phyloP scores from a whole-genome alignment of 1,140 invertebrate genomes.

The Zaprionus camerounensis region DNA sequence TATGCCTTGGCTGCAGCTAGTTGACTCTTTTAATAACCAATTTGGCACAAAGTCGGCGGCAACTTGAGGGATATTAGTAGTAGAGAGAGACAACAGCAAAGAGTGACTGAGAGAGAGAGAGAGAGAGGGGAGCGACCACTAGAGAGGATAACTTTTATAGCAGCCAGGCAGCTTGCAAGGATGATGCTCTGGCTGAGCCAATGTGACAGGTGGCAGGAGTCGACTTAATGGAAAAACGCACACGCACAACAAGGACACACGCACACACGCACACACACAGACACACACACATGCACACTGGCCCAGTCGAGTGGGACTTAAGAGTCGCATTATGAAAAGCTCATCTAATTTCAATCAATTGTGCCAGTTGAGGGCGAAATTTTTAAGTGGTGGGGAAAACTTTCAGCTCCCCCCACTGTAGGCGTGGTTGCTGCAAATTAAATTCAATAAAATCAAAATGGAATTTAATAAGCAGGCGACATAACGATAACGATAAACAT shows the following conservation, averaged over 20 bases:
- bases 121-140: neutral
- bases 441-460: constrained; percentile 47
- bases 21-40: constrained; percentile 78
- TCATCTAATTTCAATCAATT: constrained; percentile 80
- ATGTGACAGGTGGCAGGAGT: neutral
- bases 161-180: neutral
- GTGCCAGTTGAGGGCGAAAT: constrained; percentile 50
- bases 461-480: constrained; percentile 40
- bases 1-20: constrained; percentile 43
- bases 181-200: constrained; percentile 15
- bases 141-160: constrained; percentile 8
- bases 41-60: constrained; percentile 63
- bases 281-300: constrained; percentile 18
- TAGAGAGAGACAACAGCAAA: neutral
- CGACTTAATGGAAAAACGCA: constrained; percentile 69
- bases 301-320: constrained; percentile 37
- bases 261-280: constrained; percentile 28
- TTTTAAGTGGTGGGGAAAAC: constrained; percentile 45
- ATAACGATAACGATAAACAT: constrained; percentile 17
- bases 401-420: neutral
- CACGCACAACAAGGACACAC: constrained; percentile 42
- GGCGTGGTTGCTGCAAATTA: constrained; percentile 15
- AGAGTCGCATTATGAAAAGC: constrained; percentile 75
- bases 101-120: neutral
- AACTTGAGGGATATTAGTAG: constrained; percentile 61